Conservation (phyloP, 2,888 invertebrate species). For the Parelbella ahira region DNA sequence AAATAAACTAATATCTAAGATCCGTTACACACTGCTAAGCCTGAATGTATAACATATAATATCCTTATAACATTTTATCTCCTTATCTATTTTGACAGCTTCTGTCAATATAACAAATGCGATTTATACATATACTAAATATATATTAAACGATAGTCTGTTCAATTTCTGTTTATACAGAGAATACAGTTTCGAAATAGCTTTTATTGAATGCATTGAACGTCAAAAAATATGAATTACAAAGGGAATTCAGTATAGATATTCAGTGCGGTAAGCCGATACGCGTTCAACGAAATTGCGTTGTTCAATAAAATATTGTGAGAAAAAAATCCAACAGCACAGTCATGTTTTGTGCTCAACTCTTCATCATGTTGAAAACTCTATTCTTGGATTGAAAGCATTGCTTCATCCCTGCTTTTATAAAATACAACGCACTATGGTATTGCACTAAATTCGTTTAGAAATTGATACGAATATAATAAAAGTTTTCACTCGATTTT, state of each 20-base stretch:
- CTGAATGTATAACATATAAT: too few relatives aligned
- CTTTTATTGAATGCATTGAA: slow-evolving; percentile 12
- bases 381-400: slow-evolving; percentile 20
- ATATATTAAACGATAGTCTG: neutral
- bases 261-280: slow-evolving; percentile 6
- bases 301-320: slow-evolving; percentile 19
- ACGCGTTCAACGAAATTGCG: slow-evolving; percentile 8
- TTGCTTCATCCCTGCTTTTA: slow-evolving; percentile 12
- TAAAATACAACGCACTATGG: too few relatives aligned
- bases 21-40: too few relatives aligned
- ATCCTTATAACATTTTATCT: too few relatives aligned
- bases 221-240: slow-evolving; percentile 5
- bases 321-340: slow-evolving; percentile 5
- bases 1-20: too few relatives aligned
- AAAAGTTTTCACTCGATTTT: too few relatives aligned
- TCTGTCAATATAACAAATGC: too few relatives aligned
- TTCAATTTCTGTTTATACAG: neutral
- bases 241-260: slow-evolving; percentile 17
- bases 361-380: slow-evolving; percentile 22
- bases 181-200: slow-evolving; percentile 6
- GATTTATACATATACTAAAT: too few relatives aligned
- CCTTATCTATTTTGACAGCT: too few relatives aligned
- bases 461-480: too few relatives aligned
- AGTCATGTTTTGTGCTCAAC: slow-evolving; percentile 18
- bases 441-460: too few relatives aligned